A percentile compares a stretch with the other conserved stretches of the same genome.
Conservation (phyloP, 2,888 invertebrate species). For the Catocala nupta region DNA sequence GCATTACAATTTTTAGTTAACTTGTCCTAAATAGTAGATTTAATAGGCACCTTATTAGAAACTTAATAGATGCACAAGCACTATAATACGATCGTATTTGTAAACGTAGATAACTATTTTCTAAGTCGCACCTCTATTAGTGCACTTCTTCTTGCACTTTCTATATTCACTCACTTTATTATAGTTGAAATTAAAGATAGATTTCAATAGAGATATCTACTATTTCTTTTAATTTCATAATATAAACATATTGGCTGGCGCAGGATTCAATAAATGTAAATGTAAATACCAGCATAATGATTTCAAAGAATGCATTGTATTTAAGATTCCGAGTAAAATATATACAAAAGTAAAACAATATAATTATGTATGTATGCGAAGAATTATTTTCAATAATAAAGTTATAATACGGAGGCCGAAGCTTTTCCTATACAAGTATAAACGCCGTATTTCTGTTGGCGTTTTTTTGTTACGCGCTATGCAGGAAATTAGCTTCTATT, state of each 20-base stretch:
- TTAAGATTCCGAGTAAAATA: conserved; percentile 15
- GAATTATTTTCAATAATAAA: conserved; percentile 63
- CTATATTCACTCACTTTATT: conserved; percentile 32
- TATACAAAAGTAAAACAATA: conserved; percentile 31
- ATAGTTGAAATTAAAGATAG: neutral
- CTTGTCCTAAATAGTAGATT: conserved; percentile 43
- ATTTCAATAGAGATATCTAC: neutral
- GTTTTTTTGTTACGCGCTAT: conserved; percentile 81
- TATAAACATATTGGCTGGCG: neutral
- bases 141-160: conserved; percentile 64
- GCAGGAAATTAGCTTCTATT: conserved; percentile 88
- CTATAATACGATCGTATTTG: conserved; percentile 46
- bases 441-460: conserved; percentile 80
- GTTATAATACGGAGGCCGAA: conserved; percentile 61
- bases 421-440: conserved; percentile 65
- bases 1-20: conserved; percentile 52
- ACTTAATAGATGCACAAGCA: conserved; percentile 71
- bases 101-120: conserved; percentile 50
- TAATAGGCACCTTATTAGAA: conserved; percentile 50
- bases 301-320: conserved; percentile 26
- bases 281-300: conserved; percentile 21
- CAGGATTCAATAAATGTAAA: conserved; percentile 18
- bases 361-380: conserved; percentile 28
- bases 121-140: conserved; percentile 66
- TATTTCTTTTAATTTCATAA: neutral